Percentiles rank a stretch among this genome's conserved stretches.
Evolutionary conservation across 2,888 invertebrate genomes (phyloP).

Genomic region (Kryphioiulus occultus): DNA sequence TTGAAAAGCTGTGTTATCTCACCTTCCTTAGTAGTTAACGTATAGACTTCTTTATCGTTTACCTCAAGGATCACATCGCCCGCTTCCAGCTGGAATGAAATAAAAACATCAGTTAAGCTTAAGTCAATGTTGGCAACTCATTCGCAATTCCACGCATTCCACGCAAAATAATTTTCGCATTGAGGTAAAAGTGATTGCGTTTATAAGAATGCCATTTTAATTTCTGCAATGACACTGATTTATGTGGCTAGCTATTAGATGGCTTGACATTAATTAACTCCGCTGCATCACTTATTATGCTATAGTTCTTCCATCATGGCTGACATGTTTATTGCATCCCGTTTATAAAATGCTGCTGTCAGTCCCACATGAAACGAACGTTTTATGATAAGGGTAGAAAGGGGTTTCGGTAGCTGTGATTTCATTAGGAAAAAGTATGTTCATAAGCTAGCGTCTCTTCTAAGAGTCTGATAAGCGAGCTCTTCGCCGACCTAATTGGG

Average conservation of each 20-base stretch:
- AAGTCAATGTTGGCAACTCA: neutral
- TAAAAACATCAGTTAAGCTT: constrained; percentile 52
- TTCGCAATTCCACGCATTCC: neutral
- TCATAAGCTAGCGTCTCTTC: neutral
- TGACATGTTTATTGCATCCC: constrained; percentile 11
- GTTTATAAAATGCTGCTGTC: neutral
- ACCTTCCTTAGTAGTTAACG: constrained; percentile 93
- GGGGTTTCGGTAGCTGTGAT: neutral
- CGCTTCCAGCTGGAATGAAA: constrained; percentile 82
- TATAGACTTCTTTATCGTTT: constrained; percentile 91
- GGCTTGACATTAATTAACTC: neutral
- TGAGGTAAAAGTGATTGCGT: neutral
- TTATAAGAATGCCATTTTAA: neutral
- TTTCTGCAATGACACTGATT: neutral
- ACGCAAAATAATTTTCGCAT: neutral
- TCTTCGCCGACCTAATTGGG: neutral
- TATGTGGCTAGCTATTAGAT: neutral
- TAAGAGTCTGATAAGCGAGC: neutral
- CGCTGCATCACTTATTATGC: neutral
- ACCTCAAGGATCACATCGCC: constrained; percentile 93
- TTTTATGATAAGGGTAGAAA: too few species aligned
- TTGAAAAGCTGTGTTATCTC: neutral
- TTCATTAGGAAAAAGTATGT: neutral
- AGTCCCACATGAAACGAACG: too few species aligned
- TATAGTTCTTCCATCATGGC: neutral